phyloP scores from a whole-genome alignment of 1,140 invertebrate species.

The Sycobia sp. region DNA sequence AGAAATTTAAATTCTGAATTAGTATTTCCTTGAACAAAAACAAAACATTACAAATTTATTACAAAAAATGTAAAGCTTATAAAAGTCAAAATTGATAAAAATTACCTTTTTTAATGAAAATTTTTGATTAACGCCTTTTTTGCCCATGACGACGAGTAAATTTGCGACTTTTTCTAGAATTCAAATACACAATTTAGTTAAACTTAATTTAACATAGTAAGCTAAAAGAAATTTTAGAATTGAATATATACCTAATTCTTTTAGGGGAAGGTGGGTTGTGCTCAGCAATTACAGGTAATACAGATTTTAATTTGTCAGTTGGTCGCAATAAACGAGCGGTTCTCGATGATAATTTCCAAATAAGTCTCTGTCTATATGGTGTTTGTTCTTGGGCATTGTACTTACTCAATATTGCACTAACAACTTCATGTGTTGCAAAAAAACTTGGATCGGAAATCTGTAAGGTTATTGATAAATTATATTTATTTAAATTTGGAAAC shows the following conservation, averaged over 20 bases:
- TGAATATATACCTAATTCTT: slow-evolving; percentile 59
- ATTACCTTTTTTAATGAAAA: slow-evolving; percentile 36
- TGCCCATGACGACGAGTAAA: slow-evolving; percentile 54
- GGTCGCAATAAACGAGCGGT: slow-evolving; percentile 73
- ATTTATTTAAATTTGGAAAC: no score
- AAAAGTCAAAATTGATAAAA: no score
- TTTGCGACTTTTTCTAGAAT: slow-evolving; percentile 52
- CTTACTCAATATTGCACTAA: slow-evolving; percentile 67
- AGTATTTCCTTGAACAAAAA: slow-evolving; percentile 2
- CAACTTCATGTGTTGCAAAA: slow-evolving; percentile 64
- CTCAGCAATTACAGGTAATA: slow-evolving; percentile 76
- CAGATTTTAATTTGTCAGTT: slow-evolving; percentile 73
- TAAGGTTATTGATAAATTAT: no score
- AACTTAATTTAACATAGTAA: neutral
- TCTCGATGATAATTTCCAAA: slow-evolving; percentile 72
- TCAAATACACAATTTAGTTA: slow-evolving; percentile 13
- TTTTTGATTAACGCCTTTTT: slow-evolving; percentile 50
- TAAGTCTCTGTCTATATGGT: slow-evolving; percentile 74
- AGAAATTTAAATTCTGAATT: slow-evolving; percentile 13
- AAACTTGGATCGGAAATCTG: slow-evolving; percentile 73
- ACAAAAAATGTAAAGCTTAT: no score
- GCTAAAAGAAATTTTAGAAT: slow-evolving; percentile 4
- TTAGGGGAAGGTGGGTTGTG: slow-evolving; percentile 63
- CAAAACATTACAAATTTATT: no score
- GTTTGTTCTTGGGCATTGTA: slow-evolving; percentile 75